Evolutionary conservation across 2,797 vertebrate species (phyloP).

Genomic region (Tauraco hartlaubi): DNA sequence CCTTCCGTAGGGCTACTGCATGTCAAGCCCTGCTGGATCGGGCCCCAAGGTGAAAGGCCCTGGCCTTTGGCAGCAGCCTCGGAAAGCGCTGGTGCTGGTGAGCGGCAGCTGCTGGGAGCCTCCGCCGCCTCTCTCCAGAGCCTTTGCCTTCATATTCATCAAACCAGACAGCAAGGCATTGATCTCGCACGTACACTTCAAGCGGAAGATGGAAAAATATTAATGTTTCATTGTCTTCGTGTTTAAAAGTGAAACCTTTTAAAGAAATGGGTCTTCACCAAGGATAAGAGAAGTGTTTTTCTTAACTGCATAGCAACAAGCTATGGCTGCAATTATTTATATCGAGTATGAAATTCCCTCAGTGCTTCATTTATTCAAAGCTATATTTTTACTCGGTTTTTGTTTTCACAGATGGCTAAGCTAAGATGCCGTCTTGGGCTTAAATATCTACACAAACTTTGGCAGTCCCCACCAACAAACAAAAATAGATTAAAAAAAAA

Average conservation of each 20-base stretch:
- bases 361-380: constrained; percentile 68
- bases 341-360: constrained; percentile 44
- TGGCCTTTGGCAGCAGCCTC: not conserved
- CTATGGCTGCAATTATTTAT: constrained; percentile 61
- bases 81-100: not conserved
- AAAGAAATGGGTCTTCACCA: constrained; percentile 40
- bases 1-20: not conserved
- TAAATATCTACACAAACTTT: constrained; percentile 61
- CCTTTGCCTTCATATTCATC: not conserved
- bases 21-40: rapidly evolving
- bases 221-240: constrained; percentile 21
- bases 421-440: constrained; percentile 61
- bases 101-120: not conserved
- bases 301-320: constrained; percentile 64
- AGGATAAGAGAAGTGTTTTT: constrained; percentile 25
- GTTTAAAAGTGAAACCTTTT: constrained; percentile 36
- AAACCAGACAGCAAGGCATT: not conserved
- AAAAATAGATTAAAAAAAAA: constrained; percentile 37
- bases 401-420: constrained; percentile 73
- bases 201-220: not conserved
- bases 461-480: constrained; percentile 54
- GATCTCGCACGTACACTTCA: not conserved
- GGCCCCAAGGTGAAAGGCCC: not conserved
- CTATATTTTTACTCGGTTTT: constrained; percentile 49
- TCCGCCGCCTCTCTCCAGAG: not conserved